Evolutionary conservation across 64 coral and sea anemone species (phyloP), one percentile per base, ranked within the genome.

Genomic region (Pachyseris speciosa): DNA sequence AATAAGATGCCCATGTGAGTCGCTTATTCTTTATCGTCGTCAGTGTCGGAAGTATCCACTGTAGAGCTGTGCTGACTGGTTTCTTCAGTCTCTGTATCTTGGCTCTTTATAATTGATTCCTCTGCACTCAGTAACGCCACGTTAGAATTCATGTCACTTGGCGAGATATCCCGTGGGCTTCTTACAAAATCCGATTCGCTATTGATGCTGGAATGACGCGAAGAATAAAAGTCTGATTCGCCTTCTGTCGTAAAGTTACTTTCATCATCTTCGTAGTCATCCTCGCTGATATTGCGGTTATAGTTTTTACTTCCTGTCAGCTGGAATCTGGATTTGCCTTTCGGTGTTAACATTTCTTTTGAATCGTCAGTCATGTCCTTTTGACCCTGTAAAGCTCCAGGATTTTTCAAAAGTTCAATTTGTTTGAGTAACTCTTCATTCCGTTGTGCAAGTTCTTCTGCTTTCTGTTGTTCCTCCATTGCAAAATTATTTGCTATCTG

Each of bases 401-500:
- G 8, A 24, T 2, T 1, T 64, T 74, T 75, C 20, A 93, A 61
- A 13, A 9, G 16, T 11, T 53, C 72, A 16, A 93, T 37, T 33
- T 76, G 73, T 50, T 78, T 69, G 38, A 93, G 26, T 7, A 93
- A 51, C 11, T 77, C 59, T 13, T 93, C 50, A 78, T 65, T 93
- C 55, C 67, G 70, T 68, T 78, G 70, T 41, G 51, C 31, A 22
- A 87, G 38, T 5, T 64, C 7, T 5, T 61, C 64, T 25, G 78
- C 37, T 38, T 87, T 87, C 25, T 87, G 52, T 68, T 74, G 51
- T 52, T 93, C 91, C 25, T 93, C 91, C 43, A 76, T 70, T 22
- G 91, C 91, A 40, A 85, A 93, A 36, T 78, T 93, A 45, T 93
- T 86, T 25, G 91, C 68, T 47, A 93, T 93, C 19, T 77, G 69